Evolutionary conservation across 2,888 invertebrate genomes (phyloP).

Genomic region (Eristalis tenax): DNA sequence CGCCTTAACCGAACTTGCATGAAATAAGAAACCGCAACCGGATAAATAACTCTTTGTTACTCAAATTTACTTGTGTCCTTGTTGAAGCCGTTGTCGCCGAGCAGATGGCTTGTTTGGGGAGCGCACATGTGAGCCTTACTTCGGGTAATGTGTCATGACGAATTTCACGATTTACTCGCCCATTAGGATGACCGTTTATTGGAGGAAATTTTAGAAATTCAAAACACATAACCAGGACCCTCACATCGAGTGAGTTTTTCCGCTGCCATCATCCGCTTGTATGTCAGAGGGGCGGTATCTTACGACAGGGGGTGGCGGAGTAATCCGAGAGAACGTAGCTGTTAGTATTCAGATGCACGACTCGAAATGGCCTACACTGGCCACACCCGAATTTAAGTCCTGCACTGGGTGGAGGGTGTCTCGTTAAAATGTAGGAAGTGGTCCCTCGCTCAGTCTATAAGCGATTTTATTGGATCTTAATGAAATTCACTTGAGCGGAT

Average conservation of each 20-base stretch:
- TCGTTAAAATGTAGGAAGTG: neutral
- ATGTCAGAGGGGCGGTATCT: neutral
- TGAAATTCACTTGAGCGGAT: slow-evolving; percentile 67
- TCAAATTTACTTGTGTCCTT: slow-evolving; percentile 36
- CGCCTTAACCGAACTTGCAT: neutral
- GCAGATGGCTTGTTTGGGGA: neutral
- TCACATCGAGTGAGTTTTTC: neutral
- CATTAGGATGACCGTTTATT: slow-evolving; percentile 45
- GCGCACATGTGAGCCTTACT: neutral
- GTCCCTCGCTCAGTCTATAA: slow-evolving; percentile 56
- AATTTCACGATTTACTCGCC: slow-evolving; percentile 30
- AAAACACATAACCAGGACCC: slow-evolving; percentile 44
- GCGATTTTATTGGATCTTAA: slow-evolving; percentile 66
- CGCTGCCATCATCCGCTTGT: neutral
- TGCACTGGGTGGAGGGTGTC: neutral
- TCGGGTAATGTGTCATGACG: slow-evolving; percentile 1
- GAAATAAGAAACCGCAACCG: slow-evolving; percentile 26
- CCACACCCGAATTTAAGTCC: neutral
- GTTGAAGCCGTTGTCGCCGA: neutral
- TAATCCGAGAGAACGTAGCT: slow-evolving; percentile 22
- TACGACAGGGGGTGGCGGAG: neutral
- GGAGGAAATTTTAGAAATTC: slow-evolving; percentile 61
- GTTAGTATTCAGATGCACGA: slow-evolving; percentile 55
- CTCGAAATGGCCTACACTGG: slow-evolving; percentile 46
- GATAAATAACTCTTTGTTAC: slow-evolving; percentile 47